Evolutionary conservation across 2,797 vertebrate species (phyloP).

Genomic region (Peromyscus aztecus): DNA sequence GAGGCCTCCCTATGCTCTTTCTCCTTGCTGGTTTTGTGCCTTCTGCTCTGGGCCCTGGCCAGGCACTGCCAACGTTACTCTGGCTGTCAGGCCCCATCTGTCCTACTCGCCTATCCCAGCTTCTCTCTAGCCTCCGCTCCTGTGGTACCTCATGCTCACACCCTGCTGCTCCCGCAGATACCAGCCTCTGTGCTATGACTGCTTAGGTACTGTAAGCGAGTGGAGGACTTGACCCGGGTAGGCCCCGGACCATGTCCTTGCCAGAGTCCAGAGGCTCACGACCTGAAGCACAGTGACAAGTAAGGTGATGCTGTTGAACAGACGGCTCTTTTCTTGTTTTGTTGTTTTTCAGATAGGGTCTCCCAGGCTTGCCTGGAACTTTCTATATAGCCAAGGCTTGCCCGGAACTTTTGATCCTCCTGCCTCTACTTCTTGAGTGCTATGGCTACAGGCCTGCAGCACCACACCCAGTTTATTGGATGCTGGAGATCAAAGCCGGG

Average conservation of each 20-base stretch:
- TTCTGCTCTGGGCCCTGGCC: background rate
- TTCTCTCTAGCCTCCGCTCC: background rate
- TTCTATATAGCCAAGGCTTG: background rate
- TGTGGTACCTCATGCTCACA: background rate
- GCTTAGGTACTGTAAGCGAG: background rate
- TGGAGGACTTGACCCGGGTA: background rate
- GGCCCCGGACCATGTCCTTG: accelerated
- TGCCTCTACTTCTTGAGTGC: background rate
- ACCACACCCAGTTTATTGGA: background rate
- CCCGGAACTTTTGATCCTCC: background rate
- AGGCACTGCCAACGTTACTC: too few relatives aligned
- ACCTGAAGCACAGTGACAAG: background rate
- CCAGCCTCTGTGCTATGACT: background rate
- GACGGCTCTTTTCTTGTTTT: background rate
- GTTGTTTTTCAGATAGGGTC: background rate
- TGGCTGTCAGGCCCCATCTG: too few relatives aligned
- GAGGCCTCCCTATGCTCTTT: background rate
- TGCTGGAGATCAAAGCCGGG: background rate
- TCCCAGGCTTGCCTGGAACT: background rate
- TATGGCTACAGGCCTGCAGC: background rate
- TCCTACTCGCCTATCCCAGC: background rate
- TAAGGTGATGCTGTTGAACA: background rate
- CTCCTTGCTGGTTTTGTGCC: background rate
- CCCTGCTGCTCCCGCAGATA: background rate
- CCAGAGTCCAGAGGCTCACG: background rate